Evolutionary conservation across 2,797 vertebrate species (phyloP).

Genomic region (Rhyacichthys aspro): DNA sequence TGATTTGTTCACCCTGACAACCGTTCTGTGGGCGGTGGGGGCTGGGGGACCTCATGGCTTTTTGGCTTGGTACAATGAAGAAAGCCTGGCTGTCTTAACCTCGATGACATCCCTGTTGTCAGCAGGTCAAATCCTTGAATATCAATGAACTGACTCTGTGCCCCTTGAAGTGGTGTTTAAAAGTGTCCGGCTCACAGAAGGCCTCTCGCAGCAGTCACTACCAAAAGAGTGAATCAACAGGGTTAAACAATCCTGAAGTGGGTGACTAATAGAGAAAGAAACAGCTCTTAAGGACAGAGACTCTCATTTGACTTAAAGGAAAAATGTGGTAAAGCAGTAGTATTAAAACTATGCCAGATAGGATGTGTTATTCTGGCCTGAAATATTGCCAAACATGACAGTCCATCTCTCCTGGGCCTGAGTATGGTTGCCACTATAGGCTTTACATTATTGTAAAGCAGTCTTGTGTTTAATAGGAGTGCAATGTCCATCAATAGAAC

Average conservation of each 20-base stretch:
- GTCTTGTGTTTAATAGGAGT: too few relatives aligned
- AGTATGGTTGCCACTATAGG: too few relatives aligned
- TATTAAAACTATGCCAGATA: too few relatives aligned
- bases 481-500: too few relatives aligned
- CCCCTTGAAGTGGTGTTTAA: slow-evolving; percentile 70
- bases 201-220: slow-evolving; percentile 70
- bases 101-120: slow-evolving; percentile 77
- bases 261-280: slow-evolving; percentile 10
- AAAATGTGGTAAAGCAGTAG: not conserved
- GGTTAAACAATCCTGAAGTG: slow-evolving; percentile 70
- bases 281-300: not conserved
- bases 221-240: slow-evolving; percentile 51
- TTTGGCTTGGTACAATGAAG: slow-evolving; percentile 64
- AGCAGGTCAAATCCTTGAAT: slow-evolving; percentile 87
- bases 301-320: not conserved
- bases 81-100: slow-evolving; percentile 80
- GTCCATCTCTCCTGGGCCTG: too few relatives aligned
- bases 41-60: slow-evolving; percentile 61
- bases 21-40: slow-evolving; percentile 37
- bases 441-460: too few relatives aligned
- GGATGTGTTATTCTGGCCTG: too few relatives aligned
- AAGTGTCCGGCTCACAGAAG: slow-evolving; percentile 75
- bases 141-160: slow-evolving; percentile 84
- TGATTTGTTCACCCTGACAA: slow-evolving; percentile 80
- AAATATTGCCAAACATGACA: too few relatives aligned